Evolutionary conservation across 1,140 invertebrate species (phyloP), one percentile per base, ranked within the genome.

Genomic region (Heliconius congener): DNA sequence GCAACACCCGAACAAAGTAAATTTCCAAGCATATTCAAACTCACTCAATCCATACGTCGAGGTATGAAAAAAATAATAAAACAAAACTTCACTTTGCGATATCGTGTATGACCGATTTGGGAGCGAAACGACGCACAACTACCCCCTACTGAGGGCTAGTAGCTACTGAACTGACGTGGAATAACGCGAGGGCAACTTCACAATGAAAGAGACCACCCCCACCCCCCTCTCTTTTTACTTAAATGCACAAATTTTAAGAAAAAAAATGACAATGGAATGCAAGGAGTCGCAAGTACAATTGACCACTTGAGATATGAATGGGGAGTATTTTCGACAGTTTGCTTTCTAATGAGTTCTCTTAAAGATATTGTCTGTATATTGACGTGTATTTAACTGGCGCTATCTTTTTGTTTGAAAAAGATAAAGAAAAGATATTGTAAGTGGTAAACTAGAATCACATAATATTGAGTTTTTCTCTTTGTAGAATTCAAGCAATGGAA

Each of bases 201-300:
- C 86, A 88, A 89, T 87, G 85, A 87, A 89, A 85, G 83, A 82
- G 79, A 83, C 81, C 85, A 85, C 84, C 86, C 42, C 87, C 84
- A 80, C 87, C 80, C 82, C 74, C 85, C 88, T 85, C 86, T 84
- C 87, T 87, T 81, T 46, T 81, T 84, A 86, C 90, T 80, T 87
- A 91, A 91, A 92, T 91, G 92, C 91, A 94, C 90, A 91, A 88
- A 87, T 87, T 87, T 84, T 76, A 84, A 90, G 83, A 82, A 86
- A 89, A 91, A 90, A 90, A 90, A 88, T 83, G 60, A 84, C 73
- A 84, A 87, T 87, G 86, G 89, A 88, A 91, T 90, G 87, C 84
- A 80, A 82, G 87, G 85, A 82, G 86, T 83, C 83, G 79, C 83
- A 88, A 85, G 85, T 83, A 84, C 88, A 89, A 89, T 88, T 89